These are phyloP conservation scores for Anodontia alba DNA, from an alignment of 2,888 invertebrate genomes.

Conservation along the genomic window DNA sequence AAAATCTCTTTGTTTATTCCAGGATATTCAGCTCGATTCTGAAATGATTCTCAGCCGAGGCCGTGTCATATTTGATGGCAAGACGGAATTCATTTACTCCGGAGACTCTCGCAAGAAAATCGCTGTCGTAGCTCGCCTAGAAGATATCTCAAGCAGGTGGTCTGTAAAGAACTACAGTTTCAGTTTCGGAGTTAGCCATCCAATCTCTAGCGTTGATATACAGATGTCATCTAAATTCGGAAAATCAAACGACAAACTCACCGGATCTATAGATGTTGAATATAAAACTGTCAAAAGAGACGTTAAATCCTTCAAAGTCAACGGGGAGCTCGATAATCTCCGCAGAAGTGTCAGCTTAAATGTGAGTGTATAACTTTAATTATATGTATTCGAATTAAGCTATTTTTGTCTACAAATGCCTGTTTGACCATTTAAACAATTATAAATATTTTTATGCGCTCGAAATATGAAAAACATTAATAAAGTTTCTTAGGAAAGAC, in stretches of 20 bases:
- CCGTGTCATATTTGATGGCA: slow-evolving; percentile 69
- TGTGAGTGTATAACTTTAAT: slow-evolving; percentile 49
- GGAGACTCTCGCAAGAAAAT: slow-evolving; percentile 69
- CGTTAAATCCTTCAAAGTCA: slow-evolving; percentile 63
- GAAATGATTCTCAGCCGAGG: slow-evolving; percentile 71
- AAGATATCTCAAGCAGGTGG: slow-evolving; percentile 61
- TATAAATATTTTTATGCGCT: no score
- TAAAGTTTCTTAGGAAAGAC: no score
- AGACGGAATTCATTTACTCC: slow-evolving; percentile 70
- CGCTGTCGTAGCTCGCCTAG: slow-evolving; percentile 65
- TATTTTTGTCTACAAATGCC: no score
- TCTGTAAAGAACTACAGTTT: slow-evolving; percentile 69
- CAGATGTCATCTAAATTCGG: slow-evolving; percentile 64
- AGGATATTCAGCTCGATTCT: slow-evolving; percentile 70
- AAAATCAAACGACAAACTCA: slow-evolving; percentile 52
- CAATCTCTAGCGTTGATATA: slow-evolving; percentile 72
- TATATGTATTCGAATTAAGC: no score
- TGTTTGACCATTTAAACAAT: no score
- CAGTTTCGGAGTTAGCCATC: slow-evolving; percentile 70
- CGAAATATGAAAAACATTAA: no score
- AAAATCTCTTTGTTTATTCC: no score
- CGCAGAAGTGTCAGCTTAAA: slow-evolving; percentile 63
- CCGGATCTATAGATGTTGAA: slow-evolving; percentile 62
- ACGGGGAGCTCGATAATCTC: slow-evolving; percentile 64
- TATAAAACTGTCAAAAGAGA: slow-evolving; percentile 68